phyloP scores from a whole-genome alignment of 2,113 vertebrate species.

The Xyrauchen texanus region DNA sequence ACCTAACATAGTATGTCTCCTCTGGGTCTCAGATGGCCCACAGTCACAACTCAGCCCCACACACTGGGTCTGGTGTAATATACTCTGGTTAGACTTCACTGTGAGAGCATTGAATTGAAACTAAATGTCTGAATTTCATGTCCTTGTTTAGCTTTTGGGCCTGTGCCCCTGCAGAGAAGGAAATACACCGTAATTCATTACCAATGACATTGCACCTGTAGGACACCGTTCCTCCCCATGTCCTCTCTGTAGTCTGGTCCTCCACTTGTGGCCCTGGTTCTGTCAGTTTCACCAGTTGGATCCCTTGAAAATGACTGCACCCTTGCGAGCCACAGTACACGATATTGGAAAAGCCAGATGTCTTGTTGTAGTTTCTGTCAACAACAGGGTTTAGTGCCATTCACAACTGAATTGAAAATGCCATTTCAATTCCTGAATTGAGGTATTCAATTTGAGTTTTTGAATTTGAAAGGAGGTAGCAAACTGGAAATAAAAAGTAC shows the following conservation, averaged over 20 bases:
- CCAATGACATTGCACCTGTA: conserved; percentile 46
- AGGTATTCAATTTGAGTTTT: no score
- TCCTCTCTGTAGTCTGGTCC: conserved; percentile 4
- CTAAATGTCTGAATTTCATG: background rate
- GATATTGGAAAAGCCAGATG: no score
- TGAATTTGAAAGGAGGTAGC: no score
- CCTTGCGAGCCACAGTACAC: conserved; percentile 12
- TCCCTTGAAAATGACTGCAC: conserved; percentile 37
- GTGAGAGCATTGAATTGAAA: conserved; percentile 3
- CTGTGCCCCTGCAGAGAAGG: conserved; percentile 23
- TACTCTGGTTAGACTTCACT: background rate
- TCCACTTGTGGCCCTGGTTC: conserved; percentile 27
- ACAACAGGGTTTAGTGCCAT: no score
- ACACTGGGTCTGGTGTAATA: background rate
- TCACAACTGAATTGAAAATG: no score
- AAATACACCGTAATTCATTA: conserved; percentile 45
- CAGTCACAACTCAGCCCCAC: conserved; percentile 5
- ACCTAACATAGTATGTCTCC: conserved; percentile 33
- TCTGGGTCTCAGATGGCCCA: conserved; percentile 5
- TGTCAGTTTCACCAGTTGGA: conserved; percentile 49
- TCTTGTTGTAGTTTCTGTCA: no score
- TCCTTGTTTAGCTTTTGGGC: background rate
- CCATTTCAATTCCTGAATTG: no score
- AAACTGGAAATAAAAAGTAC: no score
- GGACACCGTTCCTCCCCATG: background rate